Percentiles rank a stretch among this genome's conserved stretches.
Conservation (phyloP, 2,113 vertebrate species). For the Diglossa brunneiventris region DNA sequence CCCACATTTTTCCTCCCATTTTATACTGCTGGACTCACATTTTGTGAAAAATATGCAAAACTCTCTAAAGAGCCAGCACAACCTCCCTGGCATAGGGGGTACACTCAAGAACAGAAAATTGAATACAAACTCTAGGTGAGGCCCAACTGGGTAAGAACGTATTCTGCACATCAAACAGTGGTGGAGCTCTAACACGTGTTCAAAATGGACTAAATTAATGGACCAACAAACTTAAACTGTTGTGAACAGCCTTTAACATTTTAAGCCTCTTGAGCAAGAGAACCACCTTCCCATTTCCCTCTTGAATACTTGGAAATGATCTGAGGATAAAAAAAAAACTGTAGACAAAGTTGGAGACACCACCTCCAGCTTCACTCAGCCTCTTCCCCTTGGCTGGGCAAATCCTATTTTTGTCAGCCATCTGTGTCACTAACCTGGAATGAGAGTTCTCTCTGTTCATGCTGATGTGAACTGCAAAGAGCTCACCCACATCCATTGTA, state of each 20-base stretch:
- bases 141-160: not conserved
- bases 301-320: not conserved
- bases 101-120: not conserved
- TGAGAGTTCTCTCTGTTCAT: slow-evolving; percentile 17
- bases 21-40: not conserved
- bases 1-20: not conserved
- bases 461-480: not conserved
- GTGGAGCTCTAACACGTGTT: not conserved
- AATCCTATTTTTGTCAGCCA: slow-evolving; percentile 39
- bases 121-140: not conserved
- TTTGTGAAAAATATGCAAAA: not conserved
- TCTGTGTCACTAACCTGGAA: not conserved
- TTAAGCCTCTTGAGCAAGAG: not conserved
- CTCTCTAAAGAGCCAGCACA: not conserved
- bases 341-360: not conserved
- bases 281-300: not conserved
- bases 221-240: not conserved
- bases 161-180: not conserved
- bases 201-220: not conserved
- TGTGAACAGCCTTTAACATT: not conserved
- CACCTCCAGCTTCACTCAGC: slow-evolving; percentile 12
- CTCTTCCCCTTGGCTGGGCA: not conserved
- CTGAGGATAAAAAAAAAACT: not conserved
- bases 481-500: not conserved
- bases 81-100: not conserved